A percentile compares a stretch with the other conserved stretches of the same genome.
Evolutionary conservation across 2,888 invertebrate genomes (phyloP).

Genomic region (Mycogona germanica): DNA sequence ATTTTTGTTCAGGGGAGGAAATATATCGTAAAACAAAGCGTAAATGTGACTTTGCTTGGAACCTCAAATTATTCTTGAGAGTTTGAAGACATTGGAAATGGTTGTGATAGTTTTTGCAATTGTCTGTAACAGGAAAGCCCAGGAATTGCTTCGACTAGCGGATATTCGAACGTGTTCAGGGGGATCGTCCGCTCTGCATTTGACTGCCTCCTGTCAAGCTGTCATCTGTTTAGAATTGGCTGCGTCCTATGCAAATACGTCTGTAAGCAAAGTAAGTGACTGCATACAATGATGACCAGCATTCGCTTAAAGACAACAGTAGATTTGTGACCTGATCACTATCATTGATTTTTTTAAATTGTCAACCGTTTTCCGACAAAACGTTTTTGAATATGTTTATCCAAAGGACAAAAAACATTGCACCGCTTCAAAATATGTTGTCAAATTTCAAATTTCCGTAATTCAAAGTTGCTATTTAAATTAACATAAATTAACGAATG

Average conservation of each 20-base stretch:
- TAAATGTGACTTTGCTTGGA: too few relatives aligned
- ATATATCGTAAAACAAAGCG: too few relatives aligned
- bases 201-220: constrained; percentile 5
- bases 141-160: constrained; percentile 7
- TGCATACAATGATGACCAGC: neutral
- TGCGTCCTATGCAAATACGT: neutral
- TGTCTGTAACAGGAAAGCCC: constrained; percentile 13
- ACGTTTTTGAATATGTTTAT: neutral
- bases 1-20: too few relatives aligned
- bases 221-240: constrained; percentile 17
- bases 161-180: constrained; percentile 5
- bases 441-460: too few relatives aligned
- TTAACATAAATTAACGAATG: neutral
- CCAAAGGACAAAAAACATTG: neutral
- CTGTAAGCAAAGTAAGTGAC: constrained; percentile 7
- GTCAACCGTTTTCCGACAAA: neutral
- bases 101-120: too few relatives aligned
- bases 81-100: too few relatives aligned
- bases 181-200: neutral
- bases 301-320: neutral
- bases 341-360: too few relatives aligned
- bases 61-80: too few relatives aligned
- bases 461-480: neutral
- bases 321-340: too few relatives aligned
- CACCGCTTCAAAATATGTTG: too few relatives aligned